These are phyloP conservation scores for Phalacrocorax pelagicus DNA, from an alignment of 2,113 vertebrate species.

Conservation along the genomic window DNA sequence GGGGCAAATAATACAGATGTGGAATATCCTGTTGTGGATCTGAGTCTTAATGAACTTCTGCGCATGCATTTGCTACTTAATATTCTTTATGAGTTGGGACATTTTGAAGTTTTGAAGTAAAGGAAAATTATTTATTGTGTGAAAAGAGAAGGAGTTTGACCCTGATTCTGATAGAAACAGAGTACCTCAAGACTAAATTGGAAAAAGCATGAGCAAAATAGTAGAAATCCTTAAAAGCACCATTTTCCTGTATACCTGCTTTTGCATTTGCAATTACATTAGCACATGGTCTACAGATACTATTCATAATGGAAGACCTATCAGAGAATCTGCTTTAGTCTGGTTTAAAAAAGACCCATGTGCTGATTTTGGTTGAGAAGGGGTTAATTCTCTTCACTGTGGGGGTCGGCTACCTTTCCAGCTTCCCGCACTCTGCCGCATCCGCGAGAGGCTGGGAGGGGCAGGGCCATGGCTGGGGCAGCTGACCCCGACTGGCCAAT, in stretches of 20 bases:
- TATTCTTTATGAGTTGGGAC: background rate
- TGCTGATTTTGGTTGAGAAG: too few species aligned
- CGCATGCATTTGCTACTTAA: background rate
- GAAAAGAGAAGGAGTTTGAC: background rate
- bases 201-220: background rate
- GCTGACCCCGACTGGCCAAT: too few species aligned
- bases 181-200: background rate
- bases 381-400: too few species aligned
- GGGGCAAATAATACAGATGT: background rate
- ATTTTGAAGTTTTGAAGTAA: background rate
- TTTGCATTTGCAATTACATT: background rate
- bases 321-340: background rate
- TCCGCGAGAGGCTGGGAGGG: too few species aligned
- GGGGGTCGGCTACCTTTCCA: too few species aligned
- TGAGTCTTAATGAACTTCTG: background rate
- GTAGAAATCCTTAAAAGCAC: background rate
- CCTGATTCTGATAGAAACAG: background rate
- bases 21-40: background rate
- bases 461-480: too few species aligned
- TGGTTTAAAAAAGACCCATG: background rate
- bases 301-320: background rate
- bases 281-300: background rate
- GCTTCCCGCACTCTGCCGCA: too few species aligned
- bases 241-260: background rate
- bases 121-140: background rate